Base-by-base conservation (phyloP, 2,888 invertebrate species). In the Sarcophaga carnaria region DNA sequence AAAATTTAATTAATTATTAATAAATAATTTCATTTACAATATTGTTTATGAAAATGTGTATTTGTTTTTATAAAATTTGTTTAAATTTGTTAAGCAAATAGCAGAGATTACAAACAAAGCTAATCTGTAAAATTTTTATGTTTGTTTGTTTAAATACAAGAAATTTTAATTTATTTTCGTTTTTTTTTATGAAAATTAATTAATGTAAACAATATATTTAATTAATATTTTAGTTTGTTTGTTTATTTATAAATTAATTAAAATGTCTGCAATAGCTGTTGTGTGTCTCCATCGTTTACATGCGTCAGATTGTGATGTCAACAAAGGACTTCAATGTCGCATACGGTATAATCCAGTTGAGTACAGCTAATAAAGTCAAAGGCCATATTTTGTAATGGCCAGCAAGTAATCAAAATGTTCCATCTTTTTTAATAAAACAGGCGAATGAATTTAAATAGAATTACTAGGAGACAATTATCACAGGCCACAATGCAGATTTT, bases 41-140 rank as follows among this genome's bases (percentile, higher is more conserved):
- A 37, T 37, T 37, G 5, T 6, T 37, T 37, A 37, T 37, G 5
- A 37, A 6, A 37, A 37, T 37, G 6, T 1, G 6, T 37, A 8
- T 37, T 37, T 37, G 37, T 10, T 37, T 37, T 37, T 37, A 37
- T 37, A 8, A 37, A 37, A 37, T 37, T 37, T 37, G 37, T 37
- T 37, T 8, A 10, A 37, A 10, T 47, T 70, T 66, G 25, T 49
- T 22, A 54, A 64, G 67, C 27, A 78, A 78, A 74, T 25, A 47
- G 45, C 37, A 37, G 8, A 37, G 37, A 49, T 49, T 69, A 49
- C 47, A 49, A 37, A 37, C 6, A 37, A 37, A 37, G 37, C 37
- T 6, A 6, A 37, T 5, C 5, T 37, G 1, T 37, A 6, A 37
- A 37, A 6, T 37, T 37, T 6, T 0, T 37, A 1, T 37, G 5